phyloP scores from a whole-genome alignment of 2,888 invertebrate genomes.

The Tethea ocularis region DNA sequence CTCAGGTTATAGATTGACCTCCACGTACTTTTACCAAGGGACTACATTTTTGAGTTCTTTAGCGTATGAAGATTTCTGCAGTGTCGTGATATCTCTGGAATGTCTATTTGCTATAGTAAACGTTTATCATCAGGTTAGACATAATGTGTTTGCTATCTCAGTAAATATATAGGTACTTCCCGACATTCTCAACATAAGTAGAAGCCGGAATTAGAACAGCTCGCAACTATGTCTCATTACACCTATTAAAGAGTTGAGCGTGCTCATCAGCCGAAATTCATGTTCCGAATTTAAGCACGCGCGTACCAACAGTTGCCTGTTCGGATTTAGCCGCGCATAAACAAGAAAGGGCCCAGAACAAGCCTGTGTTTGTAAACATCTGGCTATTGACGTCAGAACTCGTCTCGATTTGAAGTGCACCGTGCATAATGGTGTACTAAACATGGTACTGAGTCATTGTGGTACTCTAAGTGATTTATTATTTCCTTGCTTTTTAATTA shows the following conservation, averaged over 20 bases:
- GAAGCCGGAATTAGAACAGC: too few species aligned
- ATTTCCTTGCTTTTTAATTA: not conserved
- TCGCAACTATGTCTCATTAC: not conserved
- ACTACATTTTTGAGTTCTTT: too few species aligned
- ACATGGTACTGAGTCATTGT: conserved; percentile 9
- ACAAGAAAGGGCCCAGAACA: conserved; percentile 15
- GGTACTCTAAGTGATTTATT: not conserved
- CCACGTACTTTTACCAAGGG: too few species aligned
- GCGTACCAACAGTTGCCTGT: not conserved
- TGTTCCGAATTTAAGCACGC: not conserved
- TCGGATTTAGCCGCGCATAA: conserved; percentile 15
- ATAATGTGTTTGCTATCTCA: too few species aligned
- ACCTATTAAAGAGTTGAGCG: not conserved
- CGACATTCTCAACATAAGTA: not conserved
- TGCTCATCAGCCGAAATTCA: not conserved
- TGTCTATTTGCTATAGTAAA: too few species aligned
- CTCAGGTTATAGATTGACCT: too few species aligned
- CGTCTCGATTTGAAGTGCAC: conserved; percentile 13
- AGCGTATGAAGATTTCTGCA: too few species aligned
- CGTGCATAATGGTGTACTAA: conserved; percentile 14
- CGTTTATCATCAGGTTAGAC: too few species aligned
- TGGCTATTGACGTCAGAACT: conserved; percentile 19
- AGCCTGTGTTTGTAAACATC: conserved; percentile 14
- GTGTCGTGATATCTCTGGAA: too few species aligned
- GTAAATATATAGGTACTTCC: too few species aligned